Conservation (phyloP, 2,113 vertebrate genomes). For the Onychostruthus taczanowskii region DNA sequence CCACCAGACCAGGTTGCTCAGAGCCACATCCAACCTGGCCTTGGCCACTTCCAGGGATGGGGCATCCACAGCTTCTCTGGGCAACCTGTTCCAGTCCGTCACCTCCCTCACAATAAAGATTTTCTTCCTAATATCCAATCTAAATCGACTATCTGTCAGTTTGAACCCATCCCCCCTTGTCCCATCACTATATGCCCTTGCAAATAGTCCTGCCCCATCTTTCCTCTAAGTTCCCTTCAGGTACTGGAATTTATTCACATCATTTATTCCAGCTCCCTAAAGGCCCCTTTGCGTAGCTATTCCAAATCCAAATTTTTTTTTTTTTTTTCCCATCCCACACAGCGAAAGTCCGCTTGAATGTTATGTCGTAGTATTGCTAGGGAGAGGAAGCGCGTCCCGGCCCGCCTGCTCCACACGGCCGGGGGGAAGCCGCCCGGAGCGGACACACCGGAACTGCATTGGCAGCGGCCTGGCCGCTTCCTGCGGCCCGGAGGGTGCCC, state of each 20-base stretch:
- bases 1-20: neutral
- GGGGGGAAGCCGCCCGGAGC: neutral
- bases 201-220: neutral
- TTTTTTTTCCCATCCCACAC: no score
- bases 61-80: neutral
- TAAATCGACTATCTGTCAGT: neutral
- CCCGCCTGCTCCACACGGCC: neutral
- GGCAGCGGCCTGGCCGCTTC: neutral
- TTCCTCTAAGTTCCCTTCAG: neutral
- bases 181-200: neutral
- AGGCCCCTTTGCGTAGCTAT: neutral
- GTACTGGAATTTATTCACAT: neutral
- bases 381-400: neutral
- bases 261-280: neutral
- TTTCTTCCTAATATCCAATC: neutral
- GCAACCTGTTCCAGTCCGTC: accelerated
- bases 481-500: neutral
- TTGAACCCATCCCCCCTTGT: neutral
- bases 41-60: neutral
- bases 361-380: no score
- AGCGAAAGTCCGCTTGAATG: neutral
- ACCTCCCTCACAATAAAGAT: no score
- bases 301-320: neutral
- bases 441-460: neutral
- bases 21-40: neutral